Percentiles rank a stretch among this genome's conserved stretches.
Conservation (phyloP, 2,113 vertebrate genomes). For the Oenanthe oenanthe region DNA sequence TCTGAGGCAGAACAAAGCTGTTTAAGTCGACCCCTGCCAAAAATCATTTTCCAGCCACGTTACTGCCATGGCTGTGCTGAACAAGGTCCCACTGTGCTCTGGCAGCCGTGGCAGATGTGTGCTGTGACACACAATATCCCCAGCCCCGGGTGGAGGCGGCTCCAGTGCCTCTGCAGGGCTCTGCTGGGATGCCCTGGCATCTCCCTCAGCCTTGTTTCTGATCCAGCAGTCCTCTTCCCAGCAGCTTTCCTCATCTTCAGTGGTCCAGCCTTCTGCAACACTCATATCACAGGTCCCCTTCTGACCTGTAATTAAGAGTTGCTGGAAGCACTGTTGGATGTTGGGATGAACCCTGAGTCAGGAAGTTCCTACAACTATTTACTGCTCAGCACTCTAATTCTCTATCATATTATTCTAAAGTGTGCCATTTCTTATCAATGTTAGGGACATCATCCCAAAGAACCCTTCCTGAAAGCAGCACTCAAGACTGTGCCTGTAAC, state of each 20-base stretch:
- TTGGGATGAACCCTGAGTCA: background rate
- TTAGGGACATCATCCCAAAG: background rate
- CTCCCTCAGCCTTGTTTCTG: accelerated
- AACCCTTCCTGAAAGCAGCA: background rate
- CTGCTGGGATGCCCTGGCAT: background rate
- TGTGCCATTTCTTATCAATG: background rate
- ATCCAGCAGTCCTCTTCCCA: background rate
- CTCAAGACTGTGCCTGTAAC: accelerated
- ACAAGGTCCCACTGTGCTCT: conserved; percentile 20
- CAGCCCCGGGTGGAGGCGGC: background rate
- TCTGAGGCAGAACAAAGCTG: background rate
- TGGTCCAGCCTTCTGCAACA: background rate
- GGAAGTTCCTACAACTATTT: background rate
- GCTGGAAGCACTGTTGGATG: background rate
- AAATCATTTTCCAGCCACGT: background rate
- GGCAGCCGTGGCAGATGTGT: background rate
- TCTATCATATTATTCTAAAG: background rate
- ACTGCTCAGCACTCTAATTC: background rate
- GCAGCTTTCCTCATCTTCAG: background rate
- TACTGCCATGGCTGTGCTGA: background rate
- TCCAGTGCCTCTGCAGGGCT: background rate
- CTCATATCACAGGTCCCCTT: background rate
- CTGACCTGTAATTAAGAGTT: background rate
- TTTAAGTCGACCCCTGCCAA: conserved; percentile 8
- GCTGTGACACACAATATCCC: background rate